These are phyloP conservation scores for Matsumyia berberina DNA, from an alignment of 2,888 invertebrate species.

Conservation along the genomic window DNA sequence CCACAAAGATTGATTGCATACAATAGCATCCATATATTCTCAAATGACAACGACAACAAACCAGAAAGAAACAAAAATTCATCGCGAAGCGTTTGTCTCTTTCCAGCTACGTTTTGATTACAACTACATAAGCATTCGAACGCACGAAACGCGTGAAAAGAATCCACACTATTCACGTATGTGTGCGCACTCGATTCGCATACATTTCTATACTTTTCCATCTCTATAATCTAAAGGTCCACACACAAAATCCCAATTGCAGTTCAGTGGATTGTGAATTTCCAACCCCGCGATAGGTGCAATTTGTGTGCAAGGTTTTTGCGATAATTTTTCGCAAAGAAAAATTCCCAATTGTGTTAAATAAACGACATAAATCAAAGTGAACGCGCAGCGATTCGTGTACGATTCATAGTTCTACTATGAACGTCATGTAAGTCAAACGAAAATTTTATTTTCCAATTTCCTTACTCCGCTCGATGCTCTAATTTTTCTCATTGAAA, in stretches of 20 bases:
- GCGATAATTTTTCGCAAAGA: slow-evolving; percentile 57
- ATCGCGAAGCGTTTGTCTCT: slow-evolving; percentile 15
- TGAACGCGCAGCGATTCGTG: slow-evolving; percentile 40
- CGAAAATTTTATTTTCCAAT: slow-evolving; percentile 2
- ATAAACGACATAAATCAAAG: slow-evolving; percentile 15
- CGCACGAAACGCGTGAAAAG: slow-evolving; percentile 36
- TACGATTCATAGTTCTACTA: slow-evolving; percentile 24
- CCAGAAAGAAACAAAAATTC: slow-evolving; percentile 16
- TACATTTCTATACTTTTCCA: slow-evolving; percentile 35
- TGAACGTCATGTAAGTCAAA: slow-evolving; percentile 52
- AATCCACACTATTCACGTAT: slow-evolving; percentile 19
- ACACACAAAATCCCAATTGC: slow-evolving; percentile 41
- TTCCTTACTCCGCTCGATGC: not conserved
- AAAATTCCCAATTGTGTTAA: slow-evolving; percentile 27
- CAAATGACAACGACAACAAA: slow-evolving; percentile 38
- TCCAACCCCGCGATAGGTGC: slow-evolving; percentile 52
- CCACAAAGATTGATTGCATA: not conserved
- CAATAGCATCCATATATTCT: slow-evolving; percentile 22
- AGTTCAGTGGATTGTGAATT: slow-evolving; percentile 70
- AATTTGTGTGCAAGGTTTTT: slow-evolving; percentile 44
- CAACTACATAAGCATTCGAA: slow-evolving; percentile 7
- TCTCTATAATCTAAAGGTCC: slow-evolving; percentile 9
- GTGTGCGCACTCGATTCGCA: slow-evolving; percentile 36
- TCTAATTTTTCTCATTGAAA: slow-evolving; percentile 35
- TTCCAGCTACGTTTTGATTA: slow-evolving; percentile 32